Conservation (phyloP, 2,888 invertebrate species). For the Spodoptera exigua region DNA sequence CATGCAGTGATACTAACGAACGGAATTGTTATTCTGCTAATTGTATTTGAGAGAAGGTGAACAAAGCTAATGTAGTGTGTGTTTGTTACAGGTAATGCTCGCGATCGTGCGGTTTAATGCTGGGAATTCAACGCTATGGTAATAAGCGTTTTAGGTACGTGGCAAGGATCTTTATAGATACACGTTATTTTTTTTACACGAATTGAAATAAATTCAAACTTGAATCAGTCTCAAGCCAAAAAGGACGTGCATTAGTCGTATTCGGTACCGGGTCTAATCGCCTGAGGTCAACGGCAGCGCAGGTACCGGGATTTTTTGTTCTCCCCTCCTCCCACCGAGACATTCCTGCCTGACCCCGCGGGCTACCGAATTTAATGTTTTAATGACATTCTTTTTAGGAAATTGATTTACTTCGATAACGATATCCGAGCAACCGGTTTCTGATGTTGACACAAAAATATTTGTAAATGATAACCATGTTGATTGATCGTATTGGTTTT, state of each 20-base stretch:
- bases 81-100: conserved; percentile 61
- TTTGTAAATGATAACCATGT: conserved; percentile 23
- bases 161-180: background rate
- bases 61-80: conserved; percentile 52
- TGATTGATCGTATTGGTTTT: conserved; percentile 39
- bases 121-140: conserved; percentile 25
- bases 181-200: conserved; percentile 1
- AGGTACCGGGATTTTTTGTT: conserved; percentile 85
- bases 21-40: conserved; percentile 46
- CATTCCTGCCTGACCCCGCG: conserved; percentile 66
- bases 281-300: conserved; percentile 84
- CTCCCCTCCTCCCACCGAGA: conserved; percentile 60
- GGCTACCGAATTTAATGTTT: conserved; percentile 82
- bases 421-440: conserved; percentile 31
- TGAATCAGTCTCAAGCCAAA: conserved; percentile 18
- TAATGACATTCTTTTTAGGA: conserved; percentile 70
- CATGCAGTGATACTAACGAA: conserved; percentile 55
- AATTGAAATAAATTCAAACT: background rate
- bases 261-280: conserved; percentile 77
- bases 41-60: conserved; percentile 42
- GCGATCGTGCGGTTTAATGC: conserved; percentile 4
- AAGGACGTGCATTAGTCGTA: conserved; percentile 62
- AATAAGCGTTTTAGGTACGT: background rate
- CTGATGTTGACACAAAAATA: conserved; percentile 13
- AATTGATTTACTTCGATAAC: conserved; percentile 52